These are phyloP conservation scores for Rachycentron canadum DNA, from an alignment of 2,797 vertebrate genomes.

Conservation along the genomic window DNA sequence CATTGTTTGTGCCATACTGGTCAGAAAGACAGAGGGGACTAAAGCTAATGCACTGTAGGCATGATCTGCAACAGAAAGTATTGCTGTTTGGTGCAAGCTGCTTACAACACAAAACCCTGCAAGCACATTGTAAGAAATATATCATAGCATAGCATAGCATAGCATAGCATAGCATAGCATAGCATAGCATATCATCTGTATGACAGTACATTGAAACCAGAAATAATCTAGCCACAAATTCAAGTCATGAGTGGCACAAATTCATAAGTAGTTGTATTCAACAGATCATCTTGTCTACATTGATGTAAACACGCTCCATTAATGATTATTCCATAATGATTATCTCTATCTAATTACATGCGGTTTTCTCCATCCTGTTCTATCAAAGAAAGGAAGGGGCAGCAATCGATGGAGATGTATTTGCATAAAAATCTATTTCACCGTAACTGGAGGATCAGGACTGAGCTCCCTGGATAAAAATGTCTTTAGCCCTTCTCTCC, in stretches of 20 bases:
- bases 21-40: conserved; percentile 61
- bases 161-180: conserved; percentile 1
- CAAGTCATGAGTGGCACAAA: conserved; percentile 15
- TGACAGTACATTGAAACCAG: not conserved
- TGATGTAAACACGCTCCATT: conserved; percentile 63
- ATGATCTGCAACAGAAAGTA: conserved; percentile 61
- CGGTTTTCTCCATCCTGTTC: conserved; percentile 73
- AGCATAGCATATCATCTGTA: conserved; percentile 2
- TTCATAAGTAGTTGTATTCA: conserved; percentile 9
- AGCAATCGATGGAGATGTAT: conserved; percentile 83
- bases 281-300: conserved; percentile 35
- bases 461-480: conserved; percentile 79
- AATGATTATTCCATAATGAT: conserved; percentile 82
- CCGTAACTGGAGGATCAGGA: conserved; percentile 71
- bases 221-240: conserved; percentile 12
- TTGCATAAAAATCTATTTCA: conserved; percentile 89
- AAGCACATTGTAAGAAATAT: conserved; percentile 13
- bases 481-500: conserved; percentile 67
- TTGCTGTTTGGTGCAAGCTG: conserved; percentile 35
- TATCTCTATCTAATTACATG: conserved; percentile 84
- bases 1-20: conserved; percentile 82
- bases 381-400: conserved; percentile 76
- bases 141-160: not conserved
- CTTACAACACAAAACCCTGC: conserved; percentile 5
- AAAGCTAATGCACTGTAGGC: conserved; percentile 61